These are phyloP conservation scores for Porites lutea DNA, from an alignment of 64 coral and sea anemone species.

Conservation along the genomic window DNA sequence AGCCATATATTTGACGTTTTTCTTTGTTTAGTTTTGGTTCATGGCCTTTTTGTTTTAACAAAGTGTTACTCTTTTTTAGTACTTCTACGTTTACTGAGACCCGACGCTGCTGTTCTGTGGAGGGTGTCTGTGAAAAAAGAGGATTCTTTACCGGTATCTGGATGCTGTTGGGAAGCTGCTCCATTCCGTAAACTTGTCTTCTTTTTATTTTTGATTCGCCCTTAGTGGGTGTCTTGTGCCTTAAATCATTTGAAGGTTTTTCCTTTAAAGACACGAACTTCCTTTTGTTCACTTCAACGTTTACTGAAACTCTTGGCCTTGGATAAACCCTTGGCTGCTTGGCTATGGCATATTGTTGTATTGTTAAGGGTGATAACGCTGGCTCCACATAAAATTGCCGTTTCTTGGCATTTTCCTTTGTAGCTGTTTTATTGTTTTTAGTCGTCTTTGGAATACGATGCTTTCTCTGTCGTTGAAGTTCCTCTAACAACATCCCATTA, in stretches of 20 bases:
- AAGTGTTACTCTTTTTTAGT: constrained; percentile 3
- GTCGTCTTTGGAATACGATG: constrained; percentile 15
- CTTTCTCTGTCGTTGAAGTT: constrained; percentile 64
- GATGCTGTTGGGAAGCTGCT: constrained; percentile 1
- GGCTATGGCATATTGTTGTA: neutral
- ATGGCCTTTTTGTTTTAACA: neutral
- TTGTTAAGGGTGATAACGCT: neutral
- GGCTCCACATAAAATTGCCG: constrained; percentile 43
- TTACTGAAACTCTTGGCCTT: constrained; percentile 38
- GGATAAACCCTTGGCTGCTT: neutral
- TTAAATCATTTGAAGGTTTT: neutral
- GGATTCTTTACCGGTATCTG: neutral
- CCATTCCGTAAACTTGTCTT: constrained; percentile 72
- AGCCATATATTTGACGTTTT: constrained; percentile 74
- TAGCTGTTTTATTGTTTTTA: neutral
- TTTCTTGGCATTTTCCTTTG: constrained; percentile 60
- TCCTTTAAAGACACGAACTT: neutral
- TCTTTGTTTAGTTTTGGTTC: neutral
- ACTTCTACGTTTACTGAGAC: constrained; percentile 10
- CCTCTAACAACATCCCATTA: constrained; percentile 77
- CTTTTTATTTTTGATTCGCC: neutral
- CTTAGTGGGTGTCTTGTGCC: neutral
- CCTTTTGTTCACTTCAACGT: constrained; percentile 24
- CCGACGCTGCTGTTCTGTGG: neutral
- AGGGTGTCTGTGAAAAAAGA: neutral